Percentiles rank a stretch among this genome's conserved stretches.
These are phyloP conservation scores for Ataeniobius toweri DNA, from an alignment of 2,797 vertebrate genomes.

Conservation along the genomic window DNA sequence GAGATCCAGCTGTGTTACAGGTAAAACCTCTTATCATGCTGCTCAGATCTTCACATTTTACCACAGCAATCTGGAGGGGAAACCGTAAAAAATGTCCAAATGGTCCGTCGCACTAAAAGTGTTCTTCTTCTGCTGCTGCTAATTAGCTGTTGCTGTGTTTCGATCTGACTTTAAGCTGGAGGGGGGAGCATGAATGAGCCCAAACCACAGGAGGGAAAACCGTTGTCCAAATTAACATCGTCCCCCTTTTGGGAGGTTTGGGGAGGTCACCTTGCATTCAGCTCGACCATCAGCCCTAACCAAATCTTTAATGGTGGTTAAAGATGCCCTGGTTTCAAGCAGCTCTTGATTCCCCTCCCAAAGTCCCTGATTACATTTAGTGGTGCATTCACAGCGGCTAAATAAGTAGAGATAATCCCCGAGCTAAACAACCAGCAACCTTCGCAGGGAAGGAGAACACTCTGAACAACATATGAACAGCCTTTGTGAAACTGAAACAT, in stretches of 20 bases:
- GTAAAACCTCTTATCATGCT: not conserved
- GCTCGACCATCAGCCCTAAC: conserved; percentile 37
- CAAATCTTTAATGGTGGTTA: conserved; percentile 55
- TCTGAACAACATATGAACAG: not conserved
- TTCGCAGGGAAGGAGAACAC: conserved; percentile 19
- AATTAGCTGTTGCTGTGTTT: conserved; percentile 22
- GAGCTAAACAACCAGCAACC: conserved; percentile 37
- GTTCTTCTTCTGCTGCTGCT: conserved; percentile 25
- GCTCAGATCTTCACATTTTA: not conserved
- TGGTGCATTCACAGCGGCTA: conserved; percentile 39
- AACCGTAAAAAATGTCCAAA: not conserved
- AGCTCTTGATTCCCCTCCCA: conserved; percentile 60
- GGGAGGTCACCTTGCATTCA: conserved; percentile 67
- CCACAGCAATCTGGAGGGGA: not conserved
- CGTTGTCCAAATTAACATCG: conserved; percentile 64
- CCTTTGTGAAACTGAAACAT: conserved; percentile 1
- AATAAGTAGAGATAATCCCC: conserved; percentile 44
- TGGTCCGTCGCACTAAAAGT: not conserved
- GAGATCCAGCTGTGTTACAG: not conserved
- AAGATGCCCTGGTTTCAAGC: conserved; percentile 54
- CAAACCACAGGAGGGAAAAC: conserved; percentile 19
- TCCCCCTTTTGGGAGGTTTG: conserved; percentile 38
- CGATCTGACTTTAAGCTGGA: conserved; percentile 44
- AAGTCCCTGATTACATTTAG: conserved; percentile 70
- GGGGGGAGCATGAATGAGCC: conserved; percentile 26